Percentiles rank a stretch among this genome's conserved stretches.
phyloP scores from a whole-genome alignment of 1,140 invertebrate genomes.

The Tetranychus urticae region DNA sequence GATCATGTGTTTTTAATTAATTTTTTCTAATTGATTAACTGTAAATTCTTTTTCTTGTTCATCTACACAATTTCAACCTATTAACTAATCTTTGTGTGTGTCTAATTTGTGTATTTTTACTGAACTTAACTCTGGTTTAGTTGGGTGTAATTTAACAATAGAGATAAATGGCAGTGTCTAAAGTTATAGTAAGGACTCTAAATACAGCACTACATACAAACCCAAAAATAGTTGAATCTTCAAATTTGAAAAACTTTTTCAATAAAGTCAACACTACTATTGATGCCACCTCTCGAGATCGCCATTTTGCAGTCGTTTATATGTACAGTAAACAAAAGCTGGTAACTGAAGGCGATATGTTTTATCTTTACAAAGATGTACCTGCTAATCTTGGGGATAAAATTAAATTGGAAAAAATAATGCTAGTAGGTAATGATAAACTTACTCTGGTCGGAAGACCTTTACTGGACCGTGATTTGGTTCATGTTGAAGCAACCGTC shows the following conservation, averaged over 20 bases:
- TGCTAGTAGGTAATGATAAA: constrained; percentile 12
- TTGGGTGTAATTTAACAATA: too few species aligned
- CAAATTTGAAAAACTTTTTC: not conserved
- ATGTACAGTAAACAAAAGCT: constrained; percentile 7
- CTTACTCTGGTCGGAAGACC: constrained; percentile 14
- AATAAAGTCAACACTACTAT: constrained; percentile 3
- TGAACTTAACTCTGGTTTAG: too few species aligned
- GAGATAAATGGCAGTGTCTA: too few species aligned
- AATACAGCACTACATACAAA: too few species aligned
- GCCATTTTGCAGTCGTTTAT: constrained; percentile 9
- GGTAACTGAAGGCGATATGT: constrained; percentile 11
- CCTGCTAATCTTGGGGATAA: constrained; percentile 11
- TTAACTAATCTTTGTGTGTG: too few species aligned
- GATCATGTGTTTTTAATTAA: too few species aligned
- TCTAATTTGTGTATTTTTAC: too few species aligned
- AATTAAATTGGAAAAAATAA: constrained; percentile 13
- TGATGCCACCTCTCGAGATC: not conserved
- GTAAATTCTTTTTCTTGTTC: too few species aligned
- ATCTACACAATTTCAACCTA: too few species aligned
- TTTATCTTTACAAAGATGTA: constrained; percentile 7
- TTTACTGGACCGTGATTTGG: constrained; percentile 12
- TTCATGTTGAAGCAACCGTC: constrained; percentile 12
- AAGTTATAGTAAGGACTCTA: too few species aligned
- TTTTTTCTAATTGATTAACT: too few species aligned
- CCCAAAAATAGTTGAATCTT: too few species aligned